phyloP scores from a whole-genome alignment of 2,797 vertebrate genomes.

The Myripristis jacobus region DNA sequence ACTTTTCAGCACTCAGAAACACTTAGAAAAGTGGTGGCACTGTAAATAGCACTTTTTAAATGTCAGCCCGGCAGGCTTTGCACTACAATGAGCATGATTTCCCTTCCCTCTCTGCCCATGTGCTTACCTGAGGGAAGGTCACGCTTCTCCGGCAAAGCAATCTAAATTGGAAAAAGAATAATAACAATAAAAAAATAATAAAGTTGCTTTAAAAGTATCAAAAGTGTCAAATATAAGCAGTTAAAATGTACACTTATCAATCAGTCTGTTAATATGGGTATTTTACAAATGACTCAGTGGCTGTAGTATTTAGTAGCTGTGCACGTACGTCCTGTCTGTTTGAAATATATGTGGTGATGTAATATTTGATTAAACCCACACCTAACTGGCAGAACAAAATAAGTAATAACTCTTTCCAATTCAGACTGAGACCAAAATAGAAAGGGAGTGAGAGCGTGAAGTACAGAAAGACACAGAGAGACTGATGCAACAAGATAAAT shows the following conservation, averaged over 20 bases:
- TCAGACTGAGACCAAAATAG: background rate
- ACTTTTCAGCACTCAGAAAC: constrained; percentile 30
- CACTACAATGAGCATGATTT: constrained; percentile 41
- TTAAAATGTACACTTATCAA: constrained; percentile 22
- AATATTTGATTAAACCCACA: no score
- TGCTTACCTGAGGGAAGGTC: constrained; percentile 70
- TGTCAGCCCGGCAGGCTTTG: constrained; percentile 57
- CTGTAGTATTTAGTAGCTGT: no score
- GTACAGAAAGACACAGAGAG: background rate
- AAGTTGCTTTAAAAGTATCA: no score
- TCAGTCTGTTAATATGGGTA: background rate
- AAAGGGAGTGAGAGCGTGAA: background rate
- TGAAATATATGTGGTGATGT: no score
- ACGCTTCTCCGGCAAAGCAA: constrained; percentile 35
- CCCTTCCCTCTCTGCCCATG: background rate
- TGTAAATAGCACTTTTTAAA: constrained; percentile 62
- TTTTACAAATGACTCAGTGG: no score
- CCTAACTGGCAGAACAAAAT: no score
- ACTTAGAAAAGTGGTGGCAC: constrained; percentile 38
- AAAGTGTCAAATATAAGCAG: constrained; percentile 32
- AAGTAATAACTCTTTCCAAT: no score
- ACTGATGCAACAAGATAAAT: background rate
- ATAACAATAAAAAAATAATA: background rate
- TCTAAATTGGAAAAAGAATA: constrained; percentile 57
- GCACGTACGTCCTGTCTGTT: background rate